Conservation (phyloP, 2,797 vertebrate genomes). For the Megaceryle alcyon region DNA sequence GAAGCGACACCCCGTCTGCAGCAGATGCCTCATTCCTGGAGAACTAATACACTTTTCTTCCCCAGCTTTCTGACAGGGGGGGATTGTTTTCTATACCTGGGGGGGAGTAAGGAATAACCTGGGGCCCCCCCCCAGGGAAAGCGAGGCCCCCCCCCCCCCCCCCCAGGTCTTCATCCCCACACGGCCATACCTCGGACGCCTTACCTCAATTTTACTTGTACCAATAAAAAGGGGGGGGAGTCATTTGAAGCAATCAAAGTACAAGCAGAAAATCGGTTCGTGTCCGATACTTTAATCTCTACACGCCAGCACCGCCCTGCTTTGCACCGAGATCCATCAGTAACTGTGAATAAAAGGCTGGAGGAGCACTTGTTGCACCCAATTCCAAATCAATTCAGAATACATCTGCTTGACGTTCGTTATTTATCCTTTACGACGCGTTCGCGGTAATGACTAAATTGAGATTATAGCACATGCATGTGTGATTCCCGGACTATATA, state of each 20-base stretch:
- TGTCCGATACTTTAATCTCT: rapidly evolving
- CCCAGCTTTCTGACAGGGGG: not conserved
- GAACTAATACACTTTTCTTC: no score
- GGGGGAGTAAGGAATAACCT: no score
- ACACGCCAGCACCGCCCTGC: rapidly evolving
- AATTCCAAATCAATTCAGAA: not conserved
- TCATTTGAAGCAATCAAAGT: rapidly evolving
- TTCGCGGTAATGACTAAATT: rapidly evolving
- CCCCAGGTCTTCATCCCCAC: not conserved
- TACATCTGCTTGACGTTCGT: rapidly evolving
- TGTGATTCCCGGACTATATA: rapidly evolving
- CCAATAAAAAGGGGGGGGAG: rapidly evolving
- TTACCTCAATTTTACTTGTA: rapidly evolving
- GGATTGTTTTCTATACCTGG: no score
- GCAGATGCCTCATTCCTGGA: no score
- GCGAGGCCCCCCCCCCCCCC: not conserved
- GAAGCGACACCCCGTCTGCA: no score
- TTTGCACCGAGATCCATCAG: no score
- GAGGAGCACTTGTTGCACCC: not conserved
- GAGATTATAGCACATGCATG: rapidly evolving
- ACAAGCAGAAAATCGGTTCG: rapidly evolving
- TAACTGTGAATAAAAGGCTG: rapidly evolving
- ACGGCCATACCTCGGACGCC: rapidly evolving
- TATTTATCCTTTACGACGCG: rapidly evolving
- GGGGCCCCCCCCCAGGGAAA: not conserved